Evolutionary conservation across 2,113 vertebrate genomes (phyloP).

Genomic region (Canis aureus): DNA sequence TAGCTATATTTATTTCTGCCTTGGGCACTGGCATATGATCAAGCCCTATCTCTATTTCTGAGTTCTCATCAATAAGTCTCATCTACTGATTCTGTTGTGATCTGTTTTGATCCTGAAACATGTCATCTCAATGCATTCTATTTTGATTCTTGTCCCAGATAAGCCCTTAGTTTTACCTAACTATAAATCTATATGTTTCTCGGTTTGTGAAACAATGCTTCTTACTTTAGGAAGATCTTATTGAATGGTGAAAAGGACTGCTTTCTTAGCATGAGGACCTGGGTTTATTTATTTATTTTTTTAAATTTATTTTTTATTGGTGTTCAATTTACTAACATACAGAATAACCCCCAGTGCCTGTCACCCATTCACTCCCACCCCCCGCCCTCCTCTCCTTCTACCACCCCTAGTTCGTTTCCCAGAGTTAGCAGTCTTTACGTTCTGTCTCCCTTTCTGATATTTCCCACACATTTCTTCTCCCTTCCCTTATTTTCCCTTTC

Average conservation of each 20-base stretch:
- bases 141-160: not conserved
- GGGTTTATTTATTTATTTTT: not conserved
- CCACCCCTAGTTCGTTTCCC: too few species aligned
- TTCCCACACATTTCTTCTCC: too few species aligned
- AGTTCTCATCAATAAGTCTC: not conserved
- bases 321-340: too few species aligned
- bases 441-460: too few species aligned
- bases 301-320: too few species aligned
- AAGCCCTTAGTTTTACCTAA: not conserved
- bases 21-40: not conserved
- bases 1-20: not conserved
- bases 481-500: too few species aligned
- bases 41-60: not conserved
- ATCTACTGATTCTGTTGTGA: not conserved
- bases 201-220: not conserved
- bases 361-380: too few species aligned
- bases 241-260: slow-evolving; percentile 17
- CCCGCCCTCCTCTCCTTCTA: too few species aligned
- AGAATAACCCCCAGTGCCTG: too few species aligned
- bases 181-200: not conserved
- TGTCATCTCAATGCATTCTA: not conserved
- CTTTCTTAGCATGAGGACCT: not conserved
- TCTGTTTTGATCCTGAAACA: not conserved
- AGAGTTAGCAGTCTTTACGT: too few species aligned
- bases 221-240: not conserved